Evolutionary conservation across 2,797 vertebrate genomes (phyloP).

Genomic region (Picus viridis): DNA sequence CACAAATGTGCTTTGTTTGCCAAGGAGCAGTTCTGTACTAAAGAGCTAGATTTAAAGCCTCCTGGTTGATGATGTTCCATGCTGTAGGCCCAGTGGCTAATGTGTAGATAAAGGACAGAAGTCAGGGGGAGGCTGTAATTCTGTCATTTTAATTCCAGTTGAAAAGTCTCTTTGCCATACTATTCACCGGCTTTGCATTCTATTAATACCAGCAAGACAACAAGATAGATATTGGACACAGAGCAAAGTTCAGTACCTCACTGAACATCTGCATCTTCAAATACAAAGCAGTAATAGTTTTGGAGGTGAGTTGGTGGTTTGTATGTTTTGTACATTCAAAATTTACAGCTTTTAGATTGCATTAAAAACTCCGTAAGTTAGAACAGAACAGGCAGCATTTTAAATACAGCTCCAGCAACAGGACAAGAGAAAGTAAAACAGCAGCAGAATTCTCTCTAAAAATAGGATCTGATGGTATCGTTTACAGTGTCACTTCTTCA

Average conservation of each 20-base stretch:
- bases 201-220: slow-evolving; percentile 49
- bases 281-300: slow-evolving; percentile 50
- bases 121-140: neutral
- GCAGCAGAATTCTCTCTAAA: slow-evolving; percentile 72
- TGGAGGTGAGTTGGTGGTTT: too few species aligned
- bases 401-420: slow-evolving; percentile 64
- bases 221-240: neutral
- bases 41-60: neutral
- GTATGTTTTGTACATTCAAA: slow-evolving; percentile 56
- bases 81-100: too few species aligned
- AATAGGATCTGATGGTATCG: slow-evolving; percentile 62
- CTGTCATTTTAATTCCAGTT: neutral
- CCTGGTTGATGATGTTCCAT: neutral
- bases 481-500: slow-evolving; percentile 58
- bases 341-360: slow-evolving; percentile 68
- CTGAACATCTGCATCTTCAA: slow-evolving; percentile 45
- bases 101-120: neutral
- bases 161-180: neutral
- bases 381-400: slow-evolving; percentile 56
- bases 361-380: slow-evolving; percentile 71
- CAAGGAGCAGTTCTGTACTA: neutral
- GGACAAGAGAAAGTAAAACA: slow-evolving; percentile 61
- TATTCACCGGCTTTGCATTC: neutral
- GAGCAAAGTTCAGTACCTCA: slow-evolving; percentile 17
- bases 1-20: neutral